phyloP scores from a whole-genome alignment of 2,113 vertebrate species.

The Chloropsis cyanopogon region DNA sequence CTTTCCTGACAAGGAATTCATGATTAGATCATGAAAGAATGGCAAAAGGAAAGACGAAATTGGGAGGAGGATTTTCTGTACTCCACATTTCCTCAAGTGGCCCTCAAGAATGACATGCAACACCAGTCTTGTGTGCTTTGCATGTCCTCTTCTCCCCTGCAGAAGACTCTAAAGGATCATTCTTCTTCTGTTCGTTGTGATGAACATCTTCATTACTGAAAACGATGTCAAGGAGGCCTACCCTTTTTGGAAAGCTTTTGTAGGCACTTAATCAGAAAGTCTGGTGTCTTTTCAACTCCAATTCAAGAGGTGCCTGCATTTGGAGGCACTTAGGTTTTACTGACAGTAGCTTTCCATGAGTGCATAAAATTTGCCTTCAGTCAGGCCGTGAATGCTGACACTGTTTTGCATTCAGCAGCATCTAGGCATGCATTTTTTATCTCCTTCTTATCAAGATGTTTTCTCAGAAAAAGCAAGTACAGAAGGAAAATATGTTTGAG shows the following conservation, averaged over 20 bases:
- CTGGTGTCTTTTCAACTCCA: not conserved
- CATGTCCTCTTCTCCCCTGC: not conserved
- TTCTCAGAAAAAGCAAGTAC: not conserved
- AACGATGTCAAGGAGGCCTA: not conserved
- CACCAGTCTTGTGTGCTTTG: not conserved
- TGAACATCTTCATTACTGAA: not conserved
- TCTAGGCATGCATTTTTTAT: not conserved
- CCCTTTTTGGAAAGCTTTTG: not conserved
- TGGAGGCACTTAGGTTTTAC: not conserved
- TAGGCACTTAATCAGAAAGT: not conserved
- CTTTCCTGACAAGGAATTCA: not conserved
- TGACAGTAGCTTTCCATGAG: rapidly evolving
- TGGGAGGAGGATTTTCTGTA: not conserved
- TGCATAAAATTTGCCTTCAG: not conserved
- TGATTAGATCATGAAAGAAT: not conserved
- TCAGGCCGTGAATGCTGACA: not conserved
- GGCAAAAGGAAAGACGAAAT: not conserved
- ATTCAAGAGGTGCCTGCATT: not conserved
- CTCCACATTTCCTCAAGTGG: not conserved
- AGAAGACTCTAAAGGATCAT: not conserved
- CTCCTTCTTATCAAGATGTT: not conserved
- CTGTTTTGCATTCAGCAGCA: not conserved
- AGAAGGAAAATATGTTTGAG: not conserved
- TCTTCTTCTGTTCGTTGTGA: not conserved
- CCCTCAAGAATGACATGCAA: not conserved